These are phyloP conservation scores for Meiosimyza decipiens DNA, from an alignment of 2,888 invertebrate genomes.

Conservation along the genomic window DNA sequence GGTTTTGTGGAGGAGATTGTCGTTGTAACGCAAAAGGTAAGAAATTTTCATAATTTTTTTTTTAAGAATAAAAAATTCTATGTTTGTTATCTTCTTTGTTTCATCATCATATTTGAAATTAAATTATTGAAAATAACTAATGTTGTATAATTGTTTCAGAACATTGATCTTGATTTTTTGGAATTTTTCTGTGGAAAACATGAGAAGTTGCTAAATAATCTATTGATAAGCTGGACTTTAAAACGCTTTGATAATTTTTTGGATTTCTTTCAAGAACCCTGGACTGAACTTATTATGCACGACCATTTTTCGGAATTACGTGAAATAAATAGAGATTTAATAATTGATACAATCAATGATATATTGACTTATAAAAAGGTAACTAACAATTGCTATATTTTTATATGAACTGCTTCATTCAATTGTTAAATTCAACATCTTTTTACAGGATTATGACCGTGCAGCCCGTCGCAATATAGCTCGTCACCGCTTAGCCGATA, in stretches of 20 bases:
- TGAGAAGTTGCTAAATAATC: slow-evolving; percentile 54
- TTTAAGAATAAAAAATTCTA: too few relatives aligned
- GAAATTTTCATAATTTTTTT: background rate
- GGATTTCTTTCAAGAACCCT: slow-evolving; percentile 52
- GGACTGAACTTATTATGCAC: slow-evolving; percentile 57
- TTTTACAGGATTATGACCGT: slow-evolving; percentile 38
- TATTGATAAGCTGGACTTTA: slow-evolving; percentile 47
- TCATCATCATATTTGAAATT: too few relatives aligned
- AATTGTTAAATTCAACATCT: background rate
- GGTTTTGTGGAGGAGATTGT: slow-evolving; percentile 55
- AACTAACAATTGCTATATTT: background rate
- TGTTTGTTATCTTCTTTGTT: too few relatives aligned
- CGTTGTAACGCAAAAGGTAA: slow-evolving; percentile 52
- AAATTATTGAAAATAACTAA: too few relatives aligned
- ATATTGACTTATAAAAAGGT: slow-evolving; percentile 35
- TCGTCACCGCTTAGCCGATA: slow-evolving; percentile 32
- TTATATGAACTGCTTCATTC: background rate
- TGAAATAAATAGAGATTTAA: slow-evolving; percentile 35
- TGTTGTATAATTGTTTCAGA: slow-evolving; percentile 26
- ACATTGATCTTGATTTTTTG: slow-evolving; percentile 49
- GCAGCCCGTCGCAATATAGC: slow-evolving; percentile 30
- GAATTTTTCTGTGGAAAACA: slow-evolving; percentile 57
- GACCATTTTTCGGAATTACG: slow-evolving; percentile 53
- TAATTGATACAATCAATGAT: slow-evolving; percentile 30
- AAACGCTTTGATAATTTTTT: slow-evolving; percentile 52